phyloP scores from a whole-genome alignment of 2,888 invertebrate genomes.

The Acrobasis consociella region DNA sequence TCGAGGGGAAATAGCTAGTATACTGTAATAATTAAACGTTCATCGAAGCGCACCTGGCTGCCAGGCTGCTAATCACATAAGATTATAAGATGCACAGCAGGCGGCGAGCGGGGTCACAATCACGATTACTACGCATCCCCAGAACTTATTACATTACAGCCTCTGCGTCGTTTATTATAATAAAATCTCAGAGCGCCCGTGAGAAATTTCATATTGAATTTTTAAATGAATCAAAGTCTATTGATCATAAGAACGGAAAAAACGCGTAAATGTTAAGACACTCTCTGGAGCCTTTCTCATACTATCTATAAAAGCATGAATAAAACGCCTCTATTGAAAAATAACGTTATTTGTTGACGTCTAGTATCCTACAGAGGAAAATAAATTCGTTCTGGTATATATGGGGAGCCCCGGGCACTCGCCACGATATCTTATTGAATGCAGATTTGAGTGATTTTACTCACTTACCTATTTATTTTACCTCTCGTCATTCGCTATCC shows the following conservation, averaged over 20 bases:
- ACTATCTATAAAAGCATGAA: constrained; percentile 56
- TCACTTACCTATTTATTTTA: constrained; percentile 48
- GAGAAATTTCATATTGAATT: constrained; percentile 30
- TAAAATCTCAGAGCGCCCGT: constrained; percentile 30
- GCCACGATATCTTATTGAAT: constrained; percentile 66
- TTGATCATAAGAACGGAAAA: constrained; percentile 35
- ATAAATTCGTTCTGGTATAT: constrained; percentile 73
- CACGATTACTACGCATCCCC: constrained; percentile 32
- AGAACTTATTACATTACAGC: constrained; percentile 20
- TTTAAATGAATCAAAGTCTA: constrained; percentile 38
- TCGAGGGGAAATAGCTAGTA: too few relatives aligned
- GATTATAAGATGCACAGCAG: constrained; percentile 28
- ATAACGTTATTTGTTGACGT: constrained; percentile 80
- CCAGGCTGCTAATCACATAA: constrained; percentile 23
- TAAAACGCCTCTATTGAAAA: constrained; percentile 70
- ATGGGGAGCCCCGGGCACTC: constrained; percentile 61
- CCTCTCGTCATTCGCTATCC: constrained; percentile 31
- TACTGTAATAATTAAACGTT: neutral
- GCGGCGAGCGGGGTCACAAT: constrained; percentile 26
- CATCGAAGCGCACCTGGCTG: neutral
- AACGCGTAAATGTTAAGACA: constrained; percentile 31
- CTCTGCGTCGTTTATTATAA: constrained; percentile 30
- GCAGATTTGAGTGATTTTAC: constrained; percentile 52
- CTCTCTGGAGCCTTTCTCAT: constrained; percentile 39
- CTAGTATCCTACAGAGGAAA: constrained; percentile 71